phyloP scores from a whole-genome alignment of 2,797 vertebrate species.

The Chromobotia macracanthus region DNA sequence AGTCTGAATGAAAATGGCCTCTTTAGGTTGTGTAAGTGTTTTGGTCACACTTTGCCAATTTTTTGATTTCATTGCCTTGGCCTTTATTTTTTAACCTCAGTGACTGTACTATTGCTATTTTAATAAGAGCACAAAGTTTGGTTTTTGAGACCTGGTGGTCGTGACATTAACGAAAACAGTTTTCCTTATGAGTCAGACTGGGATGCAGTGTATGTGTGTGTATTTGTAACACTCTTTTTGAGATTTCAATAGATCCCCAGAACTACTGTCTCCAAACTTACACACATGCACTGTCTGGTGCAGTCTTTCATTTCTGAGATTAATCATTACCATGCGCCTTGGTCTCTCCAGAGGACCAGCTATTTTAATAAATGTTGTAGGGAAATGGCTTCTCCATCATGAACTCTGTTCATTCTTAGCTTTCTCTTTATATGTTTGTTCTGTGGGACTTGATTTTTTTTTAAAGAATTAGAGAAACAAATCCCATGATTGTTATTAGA shows the following conservation, averaged over 20 bases:
- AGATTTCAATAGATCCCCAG: slow-evolving; percentile 25
- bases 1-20: not conserved
- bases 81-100: slow-evolving; percentile 22
- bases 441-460: not conserved
- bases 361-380: slow-evolving; percentile 59
- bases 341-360: slow-evolving; percentile 34
- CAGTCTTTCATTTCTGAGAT: slow-evolving; percentile 41
- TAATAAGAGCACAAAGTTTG: slow-evolving; percentile 21
- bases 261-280: slow-evolving; percentile 8
- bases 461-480: not conserved
- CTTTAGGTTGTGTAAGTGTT: not conserved
- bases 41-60: not conserved
- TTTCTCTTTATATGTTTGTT: slow-evolving; percentile 43
- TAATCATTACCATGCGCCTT: slow-evolving; percentile 45
- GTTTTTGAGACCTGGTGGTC: slow-evolving; percentile 32
- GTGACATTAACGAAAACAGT: slow-evolving; percentile 33
- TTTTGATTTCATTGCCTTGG: slow-evolving; percentile 17
- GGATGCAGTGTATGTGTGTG: not conserved
- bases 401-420: slow-evolving; percentile 50
- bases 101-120: slow-evolving; percentile 33
- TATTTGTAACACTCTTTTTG: slow-evolving; percentile 1
- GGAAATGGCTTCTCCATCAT: slow-evolving; percentile 36
- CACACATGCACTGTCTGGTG: slow-evolving; percentile 20
- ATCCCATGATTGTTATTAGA: not conserved
- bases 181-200: slow-evolving; percentile 38